Conservation (phyloP, 2,888 invertebrate species). For the Agrochola lota region DNA sequence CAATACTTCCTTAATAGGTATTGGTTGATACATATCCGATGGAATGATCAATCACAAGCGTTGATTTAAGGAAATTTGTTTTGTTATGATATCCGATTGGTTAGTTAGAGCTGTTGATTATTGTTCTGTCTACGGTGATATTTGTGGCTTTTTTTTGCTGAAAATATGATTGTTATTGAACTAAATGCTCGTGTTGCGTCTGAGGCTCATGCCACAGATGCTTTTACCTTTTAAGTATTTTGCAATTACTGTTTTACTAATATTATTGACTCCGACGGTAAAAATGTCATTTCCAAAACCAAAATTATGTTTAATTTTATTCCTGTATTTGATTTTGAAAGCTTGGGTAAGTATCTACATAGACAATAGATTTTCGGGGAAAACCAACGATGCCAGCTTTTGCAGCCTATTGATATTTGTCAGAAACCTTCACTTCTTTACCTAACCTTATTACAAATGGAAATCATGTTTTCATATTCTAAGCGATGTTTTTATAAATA, state of each 20-base stretch:
- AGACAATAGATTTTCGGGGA: not conserved
- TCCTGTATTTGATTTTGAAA: not conserved
- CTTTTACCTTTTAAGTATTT: not conserved
- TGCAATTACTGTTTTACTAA: not conserved
- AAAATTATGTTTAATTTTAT: too few relatives aligned
- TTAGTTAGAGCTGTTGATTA: constrained; percentile 36
- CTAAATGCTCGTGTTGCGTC: not conserved
- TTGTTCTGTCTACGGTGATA: not conserved
- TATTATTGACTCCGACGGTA: not conserved
- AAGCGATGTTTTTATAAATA: constrained; percentile 17
- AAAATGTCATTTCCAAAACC: not conserved
- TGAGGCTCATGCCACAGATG: not conserved
- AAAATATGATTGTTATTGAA: not conserved
- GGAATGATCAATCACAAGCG: constrained; percentile 58
- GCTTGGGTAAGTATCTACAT: too few relatives aligned
- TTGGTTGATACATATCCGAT: constrained; percentile 66
- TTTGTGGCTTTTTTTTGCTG: not conserved
- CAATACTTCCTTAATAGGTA: constrained; percentile 70
- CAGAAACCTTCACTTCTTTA: constrained; percentile 18
- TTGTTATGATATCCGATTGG: constrained; percentile 58
- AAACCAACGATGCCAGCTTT: not conserved
- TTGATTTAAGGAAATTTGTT: constrained; percentile 63
- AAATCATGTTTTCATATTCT: constrained; percentile 34
- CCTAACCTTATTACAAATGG: constrained; percentile 10
- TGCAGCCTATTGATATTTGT: not conserved